Percentiles rank a stretch among this genome's conserved stretches.
Conservation (phyloP, 2,113 vertebrate species). For the Dicrurus megarhynchus region DNA sequence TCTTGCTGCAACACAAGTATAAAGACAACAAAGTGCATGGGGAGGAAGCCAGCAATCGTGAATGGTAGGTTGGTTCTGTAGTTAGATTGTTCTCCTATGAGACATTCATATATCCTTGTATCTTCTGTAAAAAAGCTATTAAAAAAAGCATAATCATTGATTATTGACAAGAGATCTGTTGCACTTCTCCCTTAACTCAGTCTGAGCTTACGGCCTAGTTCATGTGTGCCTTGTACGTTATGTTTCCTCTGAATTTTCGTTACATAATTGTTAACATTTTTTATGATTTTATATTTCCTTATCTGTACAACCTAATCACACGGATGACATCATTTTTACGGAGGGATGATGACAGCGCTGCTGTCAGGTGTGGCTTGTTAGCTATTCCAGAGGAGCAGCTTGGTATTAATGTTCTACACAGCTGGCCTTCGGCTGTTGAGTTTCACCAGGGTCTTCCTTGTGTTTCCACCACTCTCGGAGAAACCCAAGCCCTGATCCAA, state of each 20-base stretch:
- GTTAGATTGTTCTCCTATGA: neutral
- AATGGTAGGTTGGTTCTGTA: neutral
- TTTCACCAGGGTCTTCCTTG: fast-evolving
- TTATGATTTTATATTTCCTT: neutral
- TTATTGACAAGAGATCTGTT: neutral
- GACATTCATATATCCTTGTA: fast-evolving
- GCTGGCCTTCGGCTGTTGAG: neutral
- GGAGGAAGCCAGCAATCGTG: fast-evolving
- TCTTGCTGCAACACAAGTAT: neutral
- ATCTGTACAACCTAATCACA: neutral
- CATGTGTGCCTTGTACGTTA: neutral
- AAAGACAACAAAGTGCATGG: neutral
- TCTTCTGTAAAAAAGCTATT: neutral
- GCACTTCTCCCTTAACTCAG: neutral
- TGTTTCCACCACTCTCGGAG: fast-evolving
- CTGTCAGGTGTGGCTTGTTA: fast-evolving
- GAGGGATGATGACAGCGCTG: neutral
- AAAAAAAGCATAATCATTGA: neutral
- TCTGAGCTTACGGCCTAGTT: fast-evolving
- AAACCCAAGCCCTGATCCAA: fast-evolving
- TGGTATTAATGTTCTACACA: fast-evolving
- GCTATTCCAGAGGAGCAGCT: fast-evolving
- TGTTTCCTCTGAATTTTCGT: neutral
- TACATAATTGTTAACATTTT: fast-evolving
- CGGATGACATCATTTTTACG: neutral